Evolutionary conservation across 2,888 invertebrate species (phyloP).

Genomic region (Nudaria mundana): DNA sequence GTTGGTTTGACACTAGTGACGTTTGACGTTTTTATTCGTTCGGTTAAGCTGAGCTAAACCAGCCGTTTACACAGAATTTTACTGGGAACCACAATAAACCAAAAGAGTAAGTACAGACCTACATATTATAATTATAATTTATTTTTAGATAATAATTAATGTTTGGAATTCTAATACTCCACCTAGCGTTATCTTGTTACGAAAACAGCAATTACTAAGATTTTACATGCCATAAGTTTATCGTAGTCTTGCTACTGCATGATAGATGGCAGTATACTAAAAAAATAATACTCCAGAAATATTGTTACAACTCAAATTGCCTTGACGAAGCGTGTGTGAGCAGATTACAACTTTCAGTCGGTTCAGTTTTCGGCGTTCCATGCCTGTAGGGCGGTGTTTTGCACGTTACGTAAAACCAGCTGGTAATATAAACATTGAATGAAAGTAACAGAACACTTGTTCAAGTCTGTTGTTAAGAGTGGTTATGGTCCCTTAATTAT

Average conservation of each 20-base stretch:
- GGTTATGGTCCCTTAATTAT: constrained; percentile 1
- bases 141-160: no score
- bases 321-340: constrained; percentile 25
- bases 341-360: constrained; percentile 56
- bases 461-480: constrained; percentile 2
- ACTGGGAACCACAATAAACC: no score
- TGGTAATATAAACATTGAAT: constrained; percentile 56
- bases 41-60: background rate
- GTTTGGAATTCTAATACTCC: background rate
- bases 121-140: no score
- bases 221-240: no score
- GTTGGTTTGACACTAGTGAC: no score
- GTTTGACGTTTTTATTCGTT: background rate
- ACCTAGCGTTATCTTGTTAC: background rate
- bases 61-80: background rate
- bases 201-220: background rate
- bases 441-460: constrained; percentile 14
- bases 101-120: no score
- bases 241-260: constrained; percentile 40
- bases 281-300: constrained; percentile 6
- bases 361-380: constrained; percentile 70
- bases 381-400: constrained; percentile 70
- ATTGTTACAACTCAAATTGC: constrained; percentile 4
- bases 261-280: constrained; percentile 40
- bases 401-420: constrained; percentile 67